These are phyloP conservation scores for Arvicanthis niloticus DNA, from an alignment of 2,113 vertebrate species.

Conservation along the genomic window DNA sequence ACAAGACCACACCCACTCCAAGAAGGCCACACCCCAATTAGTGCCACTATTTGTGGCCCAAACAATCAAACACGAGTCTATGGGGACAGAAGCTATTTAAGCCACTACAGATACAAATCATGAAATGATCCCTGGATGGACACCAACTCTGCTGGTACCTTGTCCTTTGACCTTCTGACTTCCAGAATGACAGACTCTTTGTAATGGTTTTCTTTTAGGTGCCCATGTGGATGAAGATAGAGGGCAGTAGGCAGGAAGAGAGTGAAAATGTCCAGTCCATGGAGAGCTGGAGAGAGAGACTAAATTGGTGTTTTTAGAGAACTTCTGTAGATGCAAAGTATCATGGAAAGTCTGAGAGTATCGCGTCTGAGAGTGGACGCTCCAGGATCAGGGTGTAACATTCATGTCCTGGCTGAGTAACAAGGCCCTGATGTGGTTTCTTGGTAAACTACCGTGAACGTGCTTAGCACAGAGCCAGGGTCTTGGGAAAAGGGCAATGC, in stretches of 20 bases:
- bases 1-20: no score
- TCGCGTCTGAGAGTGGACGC: background rate
- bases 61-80: no score
- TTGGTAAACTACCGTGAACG: background rate
- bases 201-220: background rate
- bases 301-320: background rate
- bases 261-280: background rate
- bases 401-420: background rate
- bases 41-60: no score
- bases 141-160: no score
- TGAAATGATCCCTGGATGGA: background rate
- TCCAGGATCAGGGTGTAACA: background rate
- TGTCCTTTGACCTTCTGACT: background rate
- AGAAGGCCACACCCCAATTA: no score
- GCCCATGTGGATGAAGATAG: background rate
- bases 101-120: background rate
- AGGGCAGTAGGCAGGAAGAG: background rate
- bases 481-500: background rate
- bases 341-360: background rate
- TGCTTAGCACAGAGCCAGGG: background rate
- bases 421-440: background rate
- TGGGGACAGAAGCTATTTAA: background rate
- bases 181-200: background rate
- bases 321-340: background rate
- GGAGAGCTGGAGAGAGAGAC: background rate